Conservation (phyloP, 2,113 vertebrate species). For the Psettodes erumei region DNA sequence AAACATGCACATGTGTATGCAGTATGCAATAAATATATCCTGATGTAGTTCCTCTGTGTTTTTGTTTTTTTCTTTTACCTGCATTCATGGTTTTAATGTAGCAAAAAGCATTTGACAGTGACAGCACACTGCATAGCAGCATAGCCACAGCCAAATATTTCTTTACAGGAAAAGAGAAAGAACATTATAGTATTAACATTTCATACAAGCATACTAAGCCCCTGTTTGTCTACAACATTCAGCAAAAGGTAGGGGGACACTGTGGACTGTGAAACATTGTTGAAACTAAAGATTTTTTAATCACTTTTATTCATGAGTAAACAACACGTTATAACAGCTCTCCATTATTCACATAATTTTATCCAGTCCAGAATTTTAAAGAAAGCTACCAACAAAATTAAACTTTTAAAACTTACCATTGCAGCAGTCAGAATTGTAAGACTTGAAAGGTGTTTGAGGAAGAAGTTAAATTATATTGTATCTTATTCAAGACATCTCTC, state of each 20-base stretch:
- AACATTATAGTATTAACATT: not conserved
- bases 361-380: not conserved
- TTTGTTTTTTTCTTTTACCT: constrained; percentile 42
- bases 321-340: not conserved
- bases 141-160: constrained; percentile 53
- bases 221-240: not conserved
- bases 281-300: not conserved
- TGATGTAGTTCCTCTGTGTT: not conserved
- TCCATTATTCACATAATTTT: not conserved
- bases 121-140: constrained; percentile 50
- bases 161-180: constrained; percentile 30
- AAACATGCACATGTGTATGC: not conserved
- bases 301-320: not conserved
- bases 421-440: not conserved
- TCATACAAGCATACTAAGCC: not conserved
- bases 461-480: not conserved
- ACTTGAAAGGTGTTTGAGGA: not conserved
- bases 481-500: not conserved
- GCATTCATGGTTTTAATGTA: fast-evolving
- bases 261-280: not conserved
- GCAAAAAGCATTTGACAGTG: constrained; percentile 28
- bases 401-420: constrained; percentile 63
- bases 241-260: not conserved
- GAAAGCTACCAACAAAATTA: not conserved
- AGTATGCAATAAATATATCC: not conserved